Conservation (phyloP, 2,113 vertebrate genomes). For the Xiphophorus maculatus region DNA sequence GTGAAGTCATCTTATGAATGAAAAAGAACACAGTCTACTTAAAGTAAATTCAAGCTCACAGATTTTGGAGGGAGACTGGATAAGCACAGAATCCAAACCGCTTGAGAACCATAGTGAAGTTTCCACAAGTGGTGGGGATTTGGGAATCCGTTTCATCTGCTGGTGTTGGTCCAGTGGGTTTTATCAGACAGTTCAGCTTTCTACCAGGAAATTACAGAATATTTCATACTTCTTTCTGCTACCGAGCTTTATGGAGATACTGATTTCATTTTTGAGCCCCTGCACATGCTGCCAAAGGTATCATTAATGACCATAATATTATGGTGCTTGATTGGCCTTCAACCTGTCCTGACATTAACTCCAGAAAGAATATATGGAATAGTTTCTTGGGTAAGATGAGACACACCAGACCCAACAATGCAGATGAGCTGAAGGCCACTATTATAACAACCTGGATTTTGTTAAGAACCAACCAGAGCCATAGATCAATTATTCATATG, state of each 20-base stretch:
- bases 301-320: background rate
- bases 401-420: background rate
- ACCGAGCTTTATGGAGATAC: background rate
- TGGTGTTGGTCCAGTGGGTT: background rate
- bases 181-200: background rate
- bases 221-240: background rate
- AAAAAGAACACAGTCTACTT: background rate
- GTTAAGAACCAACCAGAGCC: background rate
- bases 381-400: background rate
- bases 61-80: background rate
- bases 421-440: background rate
- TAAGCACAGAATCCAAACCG: background rate
- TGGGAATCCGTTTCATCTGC: background rate
- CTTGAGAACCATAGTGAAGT: background rate
- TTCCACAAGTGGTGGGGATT: background rate
- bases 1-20: background rate
- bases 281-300: background rate
- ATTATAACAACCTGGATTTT: background rate
- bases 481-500: background rate
- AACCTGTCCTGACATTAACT: background rate
- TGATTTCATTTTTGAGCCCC: background rate
- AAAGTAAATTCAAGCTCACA: background rate
- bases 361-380: background rate
- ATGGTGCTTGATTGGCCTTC: background rate
- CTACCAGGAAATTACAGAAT: background rate